A percentile compares a stretch with the other conserved stretches of the same genome.
These are phyloP conservation scores for Prenolepis imparis DNA, from an alignment of 2,888 invertebrate species.

Conservation along the genomic window DNA sequence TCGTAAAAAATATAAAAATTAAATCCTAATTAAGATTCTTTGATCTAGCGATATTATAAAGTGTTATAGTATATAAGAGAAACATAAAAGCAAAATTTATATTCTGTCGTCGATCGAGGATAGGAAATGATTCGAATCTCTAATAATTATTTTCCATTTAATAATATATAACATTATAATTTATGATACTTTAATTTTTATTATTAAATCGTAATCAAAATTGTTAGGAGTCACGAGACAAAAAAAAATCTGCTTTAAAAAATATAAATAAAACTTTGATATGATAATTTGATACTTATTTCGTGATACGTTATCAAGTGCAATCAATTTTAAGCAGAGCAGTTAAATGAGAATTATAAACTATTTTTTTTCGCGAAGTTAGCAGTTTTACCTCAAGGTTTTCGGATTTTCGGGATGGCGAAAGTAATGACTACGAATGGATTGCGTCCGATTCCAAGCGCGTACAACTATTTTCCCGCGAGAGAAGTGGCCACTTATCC, in stretches of 20 bases:
- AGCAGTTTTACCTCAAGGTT: neutral
- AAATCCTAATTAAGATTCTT: neutral
- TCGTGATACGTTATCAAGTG: no score
- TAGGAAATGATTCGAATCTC: neutral
- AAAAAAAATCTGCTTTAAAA: neutral
- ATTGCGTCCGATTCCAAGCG: conserved; percentile 60
- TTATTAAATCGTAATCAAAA: no score
- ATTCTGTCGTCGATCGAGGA: neutral
- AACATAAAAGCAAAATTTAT: conserved; percentile 11
- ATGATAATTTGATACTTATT: neutral
- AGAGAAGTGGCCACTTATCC: conserved; percentile 75
- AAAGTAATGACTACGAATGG: neutral
- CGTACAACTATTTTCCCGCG: conserved; percentile 76
- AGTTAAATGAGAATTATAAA: neutral
- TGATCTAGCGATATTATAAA: neutral
- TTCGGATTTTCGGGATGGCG: neutral
- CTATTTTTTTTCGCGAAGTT: neutral
- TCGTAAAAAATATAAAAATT: neutral
- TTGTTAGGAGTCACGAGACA: neutral
- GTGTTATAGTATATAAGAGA: neutral
- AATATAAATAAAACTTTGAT: no score
- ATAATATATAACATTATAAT: neutral
- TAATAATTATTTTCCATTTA: neutral
- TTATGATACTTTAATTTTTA: neutral
- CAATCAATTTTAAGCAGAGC: no score